Evolutionary conservation across 2,797 vertebrate species (phyloP).

Genomic region (Hydrocynus forskahlii): DNA sequence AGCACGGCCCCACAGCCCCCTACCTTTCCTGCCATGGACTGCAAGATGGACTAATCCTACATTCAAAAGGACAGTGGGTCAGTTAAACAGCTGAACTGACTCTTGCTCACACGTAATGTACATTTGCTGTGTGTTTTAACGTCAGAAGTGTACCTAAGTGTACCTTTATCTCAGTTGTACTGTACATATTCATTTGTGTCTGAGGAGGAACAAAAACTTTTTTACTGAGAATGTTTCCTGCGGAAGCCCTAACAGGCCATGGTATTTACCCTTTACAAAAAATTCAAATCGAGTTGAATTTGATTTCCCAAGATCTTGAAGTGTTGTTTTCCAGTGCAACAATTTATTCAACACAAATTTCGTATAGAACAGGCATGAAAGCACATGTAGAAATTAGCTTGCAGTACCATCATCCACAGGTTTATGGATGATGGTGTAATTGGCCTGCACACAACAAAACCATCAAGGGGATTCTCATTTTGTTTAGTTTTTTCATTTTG

Average conservation of each 20-base stretch:
- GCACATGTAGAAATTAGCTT: too few species aligned
- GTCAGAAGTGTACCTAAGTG: constrained; percentile 34
- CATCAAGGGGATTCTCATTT: too few species aligned
- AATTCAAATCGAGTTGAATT: too few species aligned
- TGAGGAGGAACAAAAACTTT: constrained; percentile 37
- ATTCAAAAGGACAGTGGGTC: constrained; percentile 24
- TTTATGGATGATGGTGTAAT: too few species aligned
- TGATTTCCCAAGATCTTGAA: too few species aligned
- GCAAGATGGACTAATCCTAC: constrained; percentile 29
- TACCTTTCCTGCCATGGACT: constrained; percentile 30
- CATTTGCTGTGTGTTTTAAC: constrained; percentile 32
- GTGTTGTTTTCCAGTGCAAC: too few species aligned
- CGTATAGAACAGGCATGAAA: too few species aligned
- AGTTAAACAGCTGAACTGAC: neutral
- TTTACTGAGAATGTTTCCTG: constrained; percentile 50
- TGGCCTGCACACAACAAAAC: too few species aligned
- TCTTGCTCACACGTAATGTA: constrained; percentile 13
- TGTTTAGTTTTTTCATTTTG: too few species aligned
- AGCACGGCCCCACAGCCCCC: neutral
- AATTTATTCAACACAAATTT: too few species aligned
- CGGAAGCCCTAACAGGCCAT: neutral
- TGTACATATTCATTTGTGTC: constrained; percentile 67
- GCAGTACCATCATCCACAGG: too few species aligned
- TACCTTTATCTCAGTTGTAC: constrained; percentile 36
- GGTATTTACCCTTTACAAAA: neutral